Conservation (phyloP, 2,888 invertebrate species). For the Cenopis cana region DNA sequence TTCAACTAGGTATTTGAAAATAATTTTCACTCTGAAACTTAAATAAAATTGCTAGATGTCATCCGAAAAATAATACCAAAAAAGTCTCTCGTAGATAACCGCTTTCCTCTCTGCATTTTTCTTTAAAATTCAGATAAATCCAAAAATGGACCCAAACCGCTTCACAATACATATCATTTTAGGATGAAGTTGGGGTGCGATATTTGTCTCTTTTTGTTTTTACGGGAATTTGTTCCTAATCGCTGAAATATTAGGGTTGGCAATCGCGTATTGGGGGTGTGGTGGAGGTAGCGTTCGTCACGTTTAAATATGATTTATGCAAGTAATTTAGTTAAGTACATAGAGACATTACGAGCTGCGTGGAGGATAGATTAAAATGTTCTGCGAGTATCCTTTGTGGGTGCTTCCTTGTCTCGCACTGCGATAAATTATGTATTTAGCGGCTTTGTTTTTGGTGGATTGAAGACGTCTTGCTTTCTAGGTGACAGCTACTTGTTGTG, state of each 20-base stretch:
- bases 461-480: constrained; percentile 27
- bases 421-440: constrained; percentile 62
- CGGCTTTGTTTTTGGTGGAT: constrained; percentile 46
- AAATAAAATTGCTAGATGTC: constrained; percentile 54
- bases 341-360: constrained; percentile 75
- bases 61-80: constrained; percentile 60
- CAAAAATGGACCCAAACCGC: constrained; percentile 57
- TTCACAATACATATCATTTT: constrained; percentile 56
- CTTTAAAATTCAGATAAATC: constrained; percentile 43
- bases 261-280: constrained; percentile 53
- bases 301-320: constrained; percentile 85
- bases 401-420: constrained; percentile 53
- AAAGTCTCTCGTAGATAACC: constrained; percentile 61
- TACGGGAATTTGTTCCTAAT: constrained; percentile 55
- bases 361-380: constrained; percentile 80
- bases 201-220: constrained; percentile 21
- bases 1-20: constrained; percentile 45
- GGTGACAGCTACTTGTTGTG: constrained; percentile 31
- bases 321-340: constrained; percentile 84
- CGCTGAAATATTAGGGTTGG: constrained; percentile 52
- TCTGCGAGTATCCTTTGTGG: constrained; percentile 66
- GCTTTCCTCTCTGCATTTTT: constrained; percentile 49
- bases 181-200: constrained; percentile 44
- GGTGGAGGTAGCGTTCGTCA: constrained; percentile 67
- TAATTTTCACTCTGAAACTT: constrained; percentile 52